These are phyloP conservation scores for Tupaia chinensis DNA, from an alignment of 2,113 vertebrate genomes.

Conservation along the genomic window DNA sequence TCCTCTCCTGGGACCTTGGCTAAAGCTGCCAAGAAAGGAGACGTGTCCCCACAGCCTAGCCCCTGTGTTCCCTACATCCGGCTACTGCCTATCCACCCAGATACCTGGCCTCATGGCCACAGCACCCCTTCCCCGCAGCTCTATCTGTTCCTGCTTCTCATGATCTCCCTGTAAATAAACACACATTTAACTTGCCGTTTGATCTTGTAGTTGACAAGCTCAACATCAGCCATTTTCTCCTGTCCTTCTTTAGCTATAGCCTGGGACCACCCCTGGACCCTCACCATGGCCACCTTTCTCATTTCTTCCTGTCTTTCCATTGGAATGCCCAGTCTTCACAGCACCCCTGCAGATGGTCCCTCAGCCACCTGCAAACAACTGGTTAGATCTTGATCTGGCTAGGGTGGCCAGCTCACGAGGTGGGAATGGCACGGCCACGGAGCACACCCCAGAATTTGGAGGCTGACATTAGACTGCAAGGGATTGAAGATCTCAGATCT, in stretches of 20 bases:
- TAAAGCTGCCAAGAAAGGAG: background rate
- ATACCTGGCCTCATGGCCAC: background rate
- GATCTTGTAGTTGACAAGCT: background rate
- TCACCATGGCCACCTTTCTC: background rate
- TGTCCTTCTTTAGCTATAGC: background rate
- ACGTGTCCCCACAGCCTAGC: background rate
- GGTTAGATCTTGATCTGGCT: background rate
- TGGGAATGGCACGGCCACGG: background rate
- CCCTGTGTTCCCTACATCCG: background rate
- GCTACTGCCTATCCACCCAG: background rate
- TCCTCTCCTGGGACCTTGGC: background rate
- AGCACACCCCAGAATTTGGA: rapidly evolving
- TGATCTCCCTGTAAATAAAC: constrained; percentile 64
- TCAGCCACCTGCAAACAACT: background rate
- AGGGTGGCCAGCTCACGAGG: too few species aligned
- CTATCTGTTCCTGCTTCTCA: background rate
- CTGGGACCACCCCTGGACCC: background rate
- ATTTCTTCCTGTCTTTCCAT: background rate
- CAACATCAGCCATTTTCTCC: background rate
- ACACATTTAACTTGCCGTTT: background rate
- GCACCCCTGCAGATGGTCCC: background rate
- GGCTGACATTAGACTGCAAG: background rate
- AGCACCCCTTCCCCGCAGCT: background rate
- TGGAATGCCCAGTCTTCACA: background rate
- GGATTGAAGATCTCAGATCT: background rate